These are phyloP conservation scores for Hirtodrosophila alboralis DNA, from an alignment of 2,888 invertebrate genomes.

Conservation along the genomic window DNA sequence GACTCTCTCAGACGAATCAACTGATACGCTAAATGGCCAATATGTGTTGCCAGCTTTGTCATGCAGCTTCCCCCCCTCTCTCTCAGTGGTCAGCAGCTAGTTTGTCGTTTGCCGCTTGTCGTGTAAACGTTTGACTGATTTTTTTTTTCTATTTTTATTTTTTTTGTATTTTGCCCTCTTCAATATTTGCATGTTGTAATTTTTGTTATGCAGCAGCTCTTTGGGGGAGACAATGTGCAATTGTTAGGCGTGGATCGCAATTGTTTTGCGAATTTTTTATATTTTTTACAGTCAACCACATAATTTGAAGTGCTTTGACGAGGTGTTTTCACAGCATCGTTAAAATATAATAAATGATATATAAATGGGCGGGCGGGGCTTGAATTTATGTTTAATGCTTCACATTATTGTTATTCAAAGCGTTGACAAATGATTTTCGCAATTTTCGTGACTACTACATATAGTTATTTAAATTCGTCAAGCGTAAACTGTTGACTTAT, in stretches of 20 bases:
- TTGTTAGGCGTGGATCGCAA: conserved; percentile 64
- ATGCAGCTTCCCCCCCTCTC: conserved; percentile 32
- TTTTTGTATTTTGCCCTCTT: conserved; percentile 22
- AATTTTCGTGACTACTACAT: conserved; percentile 20
- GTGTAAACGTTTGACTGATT: conserved; percentile 65
- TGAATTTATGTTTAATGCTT: conserved; percentile 21
- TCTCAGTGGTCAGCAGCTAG: conserved; percentile 28
- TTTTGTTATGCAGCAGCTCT: conserved; percentile 58
- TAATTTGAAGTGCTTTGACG: conserved; percentile 31
- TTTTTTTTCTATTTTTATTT: conserved; percentile 22
- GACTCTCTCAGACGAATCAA: conserved; percentile 37
- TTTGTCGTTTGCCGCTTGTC: conserved; percentile 45
- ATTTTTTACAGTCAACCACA: conserved; percentile 17
- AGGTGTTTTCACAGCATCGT: conserved; percentile 55
- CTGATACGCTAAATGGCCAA: conserved; percentile 76
- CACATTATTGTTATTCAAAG: conserved; percentile 8
- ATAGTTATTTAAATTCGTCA: conserved; percentile 17
- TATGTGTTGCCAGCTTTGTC: conserved; percentile 72
- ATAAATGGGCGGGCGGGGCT: conserved; percentile 37
- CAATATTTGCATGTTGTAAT: conserved; percentile 75
- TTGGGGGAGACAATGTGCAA: conserved; percentile 67
- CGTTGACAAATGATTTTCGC: conserved; percentile 37
- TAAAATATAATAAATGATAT: conserved; percentile 34
- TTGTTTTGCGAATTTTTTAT: conserved; percentile 53
- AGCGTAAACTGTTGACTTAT: conserved; percentile 14